Percentiles rank a stretch among this genome's conserved stretches.
phyloP scores from a whole-genome alignment of 2,888 invertebrate species.

The Epicampocera succincta region DNA sequence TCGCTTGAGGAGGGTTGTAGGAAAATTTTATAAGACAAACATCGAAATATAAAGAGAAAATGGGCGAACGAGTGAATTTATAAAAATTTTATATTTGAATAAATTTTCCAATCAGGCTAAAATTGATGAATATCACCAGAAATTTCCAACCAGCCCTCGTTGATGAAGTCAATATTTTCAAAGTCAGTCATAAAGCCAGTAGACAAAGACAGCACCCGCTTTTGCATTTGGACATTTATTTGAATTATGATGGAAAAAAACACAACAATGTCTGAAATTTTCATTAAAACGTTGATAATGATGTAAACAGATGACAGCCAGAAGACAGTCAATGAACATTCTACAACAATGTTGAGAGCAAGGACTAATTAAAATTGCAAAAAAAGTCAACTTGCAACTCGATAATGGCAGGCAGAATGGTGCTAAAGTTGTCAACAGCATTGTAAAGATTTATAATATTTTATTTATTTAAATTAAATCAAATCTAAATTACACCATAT shows the following conservation, averaged over 20 bases:
- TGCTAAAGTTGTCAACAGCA: conserved; percentile 13
- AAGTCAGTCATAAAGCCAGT: conserved; percentile 29
- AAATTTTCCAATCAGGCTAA: too few relatives aligned
- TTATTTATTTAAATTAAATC: conserved; percentile 30
- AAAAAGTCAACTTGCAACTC: too few relatives aligned
- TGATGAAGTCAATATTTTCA: conserved; percentile 38
- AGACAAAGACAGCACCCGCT: conserved; percentile 49
- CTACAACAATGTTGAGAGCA: conserved; percentile 10
- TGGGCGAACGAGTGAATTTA: too few relatives aligned
- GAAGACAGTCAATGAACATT: conserved; percentile 35
- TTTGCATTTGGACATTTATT: conserved; percentile 42
- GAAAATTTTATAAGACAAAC: background rate
- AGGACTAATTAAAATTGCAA: conserved; percentile 2
- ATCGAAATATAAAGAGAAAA: too few relatives aligned
- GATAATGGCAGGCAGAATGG: background rate
- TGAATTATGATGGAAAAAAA: conserved; percentile 57
- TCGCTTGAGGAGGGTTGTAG: conserved; percentile 14
- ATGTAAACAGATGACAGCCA: conserved; percentile 53
- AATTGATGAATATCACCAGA: background rate
- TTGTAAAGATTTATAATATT: background rate
- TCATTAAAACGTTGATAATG: conserved; percentile 22
- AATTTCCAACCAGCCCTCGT: conserved; percentile 2
- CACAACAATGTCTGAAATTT: conserved; percentile 8
- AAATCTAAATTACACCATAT: conserved; percentile 1
- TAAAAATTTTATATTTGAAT: too few relatives aligned